phyloP scores from a whole-genome alignment of 2,888 invertebrate genomes.

The Volucella zonaria region DNA sequence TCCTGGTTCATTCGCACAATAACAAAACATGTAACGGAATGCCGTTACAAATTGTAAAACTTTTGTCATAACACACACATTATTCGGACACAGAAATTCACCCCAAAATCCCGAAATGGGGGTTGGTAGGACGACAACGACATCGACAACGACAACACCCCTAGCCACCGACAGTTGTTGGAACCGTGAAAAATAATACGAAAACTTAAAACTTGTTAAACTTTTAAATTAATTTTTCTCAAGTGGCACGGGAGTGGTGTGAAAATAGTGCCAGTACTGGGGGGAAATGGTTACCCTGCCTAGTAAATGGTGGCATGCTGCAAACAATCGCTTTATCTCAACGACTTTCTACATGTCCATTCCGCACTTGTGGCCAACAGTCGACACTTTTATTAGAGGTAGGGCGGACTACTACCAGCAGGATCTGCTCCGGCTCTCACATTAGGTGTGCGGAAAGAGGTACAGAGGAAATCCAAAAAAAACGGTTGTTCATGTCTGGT shows the following conservation, averaged over 20 bases:
- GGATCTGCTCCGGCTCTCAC: neutral
- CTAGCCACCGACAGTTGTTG: neutral
- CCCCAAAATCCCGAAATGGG: neutral
- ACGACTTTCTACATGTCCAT: constrained; percentile 55
- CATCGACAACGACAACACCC: neutral
- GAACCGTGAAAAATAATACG: constrained; percentile 49
- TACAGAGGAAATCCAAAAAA: neutral
- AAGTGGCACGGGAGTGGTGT: constrained; percentile 16
- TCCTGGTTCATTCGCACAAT: constrained; percentile 24
- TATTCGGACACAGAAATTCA: constrained; percentile 29
- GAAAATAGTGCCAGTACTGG: neutral
- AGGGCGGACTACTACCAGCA: too few species aligned
- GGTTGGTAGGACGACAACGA: neutral
- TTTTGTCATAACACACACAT: constrained; percentile 62
- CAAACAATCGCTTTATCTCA: constrained; percentile 45
- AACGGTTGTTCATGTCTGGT: neutral
- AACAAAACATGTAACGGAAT: constrained; percentile 58
- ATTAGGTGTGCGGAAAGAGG: neutral
- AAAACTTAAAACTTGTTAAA: constrained; percentile 72
- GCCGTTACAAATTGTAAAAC: constrained; percentile 69
- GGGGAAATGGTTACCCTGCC: neutral
- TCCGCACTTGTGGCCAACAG: constrained; percentile 57
- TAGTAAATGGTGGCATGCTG: constrained; percentile 3
- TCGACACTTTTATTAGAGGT: constrained; percentile 43
- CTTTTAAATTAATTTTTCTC: constrained; percentile 73